A percentile compares a stretch with the other conserved stretches of the same genome.
Evolutionary conservation across 2,797 vertebrate genomes (phyloP).

Genomic region (Hippocampus kuda): DNA sequence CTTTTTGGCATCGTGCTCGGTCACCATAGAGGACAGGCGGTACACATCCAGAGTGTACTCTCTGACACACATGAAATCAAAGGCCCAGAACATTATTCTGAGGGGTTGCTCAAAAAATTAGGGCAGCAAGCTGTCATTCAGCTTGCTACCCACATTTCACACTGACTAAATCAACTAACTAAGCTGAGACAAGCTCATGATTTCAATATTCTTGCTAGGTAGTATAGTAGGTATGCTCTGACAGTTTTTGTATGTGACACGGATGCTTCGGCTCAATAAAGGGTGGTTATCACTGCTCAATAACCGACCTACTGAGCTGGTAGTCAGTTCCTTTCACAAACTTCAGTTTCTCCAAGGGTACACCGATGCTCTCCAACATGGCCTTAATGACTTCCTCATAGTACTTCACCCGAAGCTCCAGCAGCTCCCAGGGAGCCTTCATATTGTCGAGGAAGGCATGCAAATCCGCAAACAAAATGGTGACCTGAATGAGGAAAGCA

Average conservation of each 20-base stretch:
- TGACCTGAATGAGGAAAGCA: constrained; percentile 67
- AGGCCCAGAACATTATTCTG: neutral
- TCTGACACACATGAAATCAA: constrained; percentile 51
- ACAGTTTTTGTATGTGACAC: too few relatives aligned
- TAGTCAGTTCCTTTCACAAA: constrained; percentile 88
- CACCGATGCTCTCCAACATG: constrained; percentile 90
- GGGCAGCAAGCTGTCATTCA: too few relatives aligned
- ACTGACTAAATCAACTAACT: too few relatives aligned
- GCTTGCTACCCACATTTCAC: too few relatives aligned
- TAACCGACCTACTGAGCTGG: constrained; percentile 89
- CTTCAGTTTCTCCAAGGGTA: constrained; percentile 85
- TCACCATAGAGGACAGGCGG: constrained; percentile 85
- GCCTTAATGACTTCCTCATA: constrained; percentile 93
- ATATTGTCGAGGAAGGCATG: constrained; percentile 97
- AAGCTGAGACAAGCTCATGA: too few relatives aligned
- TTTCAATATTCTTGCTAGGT: too few relatives aligned
- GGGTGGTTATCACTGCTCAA: too few relatives aligned
- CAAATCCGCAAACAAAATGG: constrained; percentile 87
- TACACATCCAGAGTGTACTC: constrained; percentile 96
- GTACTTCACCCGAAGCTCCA: constrained; percentile 84
- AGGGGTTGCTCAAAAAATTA: too few relatives aligned
- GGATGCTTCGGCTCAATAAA: too few relatives aligned
- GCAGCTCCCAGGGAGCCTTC: constrained; percentile 97
- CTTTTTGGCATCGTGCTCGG: constrained; percentile 94
- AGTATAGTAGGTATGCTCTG: too few relatives aligned